These are phyloP conservation scores for Helicoverpa assulta DNA, from an alignment of 2,888 invertebrate species.

Conservation along the genomic window DNA sequence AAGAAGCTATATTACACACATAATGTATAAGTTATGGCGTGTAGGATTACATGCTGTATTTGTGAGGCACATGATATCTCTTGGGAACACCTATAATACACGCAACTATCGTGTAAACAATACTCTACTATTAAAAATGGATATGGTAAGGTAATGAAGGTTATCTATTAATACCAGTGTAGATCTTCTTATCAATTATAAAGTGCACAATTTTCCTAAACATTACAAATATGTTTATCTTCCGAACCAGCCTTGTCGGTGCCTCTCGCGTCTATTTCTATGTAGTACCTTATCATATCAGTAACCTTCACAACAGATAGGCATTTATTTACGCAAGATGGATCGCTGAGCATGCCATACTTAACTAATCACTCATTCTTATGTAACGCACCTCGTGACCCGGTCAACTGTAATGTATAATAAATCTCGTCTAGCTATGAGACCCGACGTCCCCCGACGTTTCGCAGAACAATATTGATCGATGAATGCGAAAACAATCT, in stretches of 20 bases:
- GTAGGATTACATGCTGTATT: neutral
- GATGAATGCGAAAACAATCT: slow-evolving; percentile 19
- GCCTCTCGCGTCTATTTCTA: slow-evolving; percentile 41
- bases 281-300: slow-evolving; percentile 59
- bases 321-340: slow-evolving; percentile 57
- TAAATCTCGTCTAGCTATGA: slow-evolving; percentile 38
- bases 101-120: neutral
- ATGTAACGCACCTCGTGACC: slow-evolving; percentile 52
- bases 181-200: neutral
- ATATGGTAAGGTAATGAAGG: neutral
- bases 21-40: neutral
- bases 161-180: neutral
- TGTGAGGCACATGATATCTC: neutral
- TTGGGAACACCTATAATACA: neutral
- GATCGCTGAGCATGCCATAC: slow-evolving; percentile 47
- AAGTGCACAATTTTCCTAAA: neutral
- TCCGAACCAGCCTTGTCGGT: slow-evolving; percentile 22
- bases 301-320: slow-evolving; percentile 50
- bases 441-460: slow-evolving; percentile 16
- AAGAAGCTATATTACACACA: slow-evolving; percentile 1
- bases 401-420: slow-evolving; percentile 32
- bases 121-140: neutral
- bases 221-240: slow-evolving; percentile 27
- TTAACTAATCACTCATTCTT: slow-evolving; percentile 47
- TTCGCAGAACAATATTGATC: slow-evolving; percentile 24